phyloP scores from a whole-genome alignment of 2,113 vertebrate species.

The Cebus imitator region DNA sequence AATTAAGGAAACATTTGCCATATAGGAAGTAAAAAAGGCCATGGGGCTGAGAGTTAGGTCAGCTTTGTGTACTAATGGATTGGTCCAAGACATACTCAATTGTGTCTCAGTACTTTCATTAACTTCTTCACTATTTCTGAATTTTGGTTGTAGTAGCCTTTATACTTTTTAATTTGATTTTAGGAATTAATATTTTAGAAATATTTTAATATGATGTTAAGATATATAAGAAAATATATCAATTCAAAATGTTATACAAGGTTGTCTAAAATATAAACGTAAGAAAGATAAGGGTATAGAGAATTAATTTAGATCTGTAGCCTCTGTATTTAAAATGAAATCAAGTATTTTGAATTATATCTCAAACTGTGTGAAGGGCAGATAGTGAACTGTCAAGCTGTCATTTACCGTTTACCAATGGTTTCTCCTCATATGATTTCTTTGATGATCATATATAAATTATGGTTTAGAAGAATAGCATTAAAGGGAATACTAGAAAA shows the following conservation, averaged over 20 bases:
- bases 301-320: not conserved
- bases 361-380: not conserved
- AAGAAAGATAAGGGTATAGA: not conserved
- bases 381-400: not conserved
- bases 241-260: not conserved
- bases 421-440: not conserved
- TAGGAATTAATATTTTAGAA: not conserved
- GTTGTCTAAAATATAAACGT: not conserved
- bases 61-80: not conserved
- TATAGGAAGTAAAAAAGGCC: not conserved
- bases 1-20: not conserved
- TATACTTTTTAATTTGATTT: not conserved
- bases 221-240: not conserved
- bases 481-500: not conserved
- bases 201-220: too few relatives aligned
- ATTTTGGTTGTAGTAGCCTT: not conserved
- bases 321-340: not conserved
- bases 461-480: not conserved
- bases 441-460: not conserved
- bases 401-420: not conserved
- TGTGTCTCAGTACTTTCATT: not conserved
- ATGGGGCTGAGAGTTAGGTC: not conserved
- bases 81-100: not conserved
- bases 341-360: not conserved
- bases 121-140: constrained; percentile 12